Evolutionary conservation across 64 coral and sea anemone genomes (phyloP).

Genomic region (Actinia equina): DNA sequence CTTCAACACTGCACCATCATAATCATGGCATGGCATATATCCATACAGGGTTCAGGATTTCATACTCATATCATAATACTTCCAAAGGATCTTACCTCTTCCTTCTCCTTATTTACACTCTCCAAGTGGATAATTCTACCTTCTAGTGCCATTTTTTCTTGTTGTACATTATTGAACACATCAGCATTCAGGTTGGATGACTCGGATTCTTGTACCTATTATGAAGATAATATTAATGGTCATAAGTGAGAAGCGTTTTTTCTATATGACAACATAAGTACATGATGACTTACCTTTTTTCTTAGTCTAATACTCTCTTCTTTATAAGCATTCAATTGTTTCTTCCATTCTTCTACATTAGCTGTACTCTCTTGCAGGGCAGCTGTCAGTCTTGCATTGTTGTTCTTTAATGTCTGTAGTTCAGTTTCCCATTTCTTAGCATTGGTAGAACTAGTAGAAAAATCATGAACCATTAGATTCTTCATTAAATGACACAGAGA

Average conservation of each 20-base stretch:
- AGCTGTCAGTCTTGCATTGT: constrained; percentile 92
- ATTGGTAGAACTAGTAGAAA: constrained; percentile 77
- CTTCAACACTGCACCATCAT: not conserved
- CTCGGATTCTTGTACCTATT: constrained; percentile 74
- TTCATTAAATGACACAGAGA: too few relatives aligned
- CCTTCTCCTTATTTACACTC: constrained; percentile 63
- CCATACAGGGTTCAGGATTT: too few relatives aligned
- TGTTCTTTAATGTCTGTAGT: constrained; percentile 92
- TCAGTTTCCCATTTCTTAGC: constrained; percentile 99
- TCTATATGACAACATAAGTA: not conserved
- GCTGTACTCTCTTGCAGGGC: constrained; percentile 96
- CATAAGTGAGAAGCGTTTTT: too few relatives aligned
- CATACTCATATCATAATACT: too few relatives aligned
- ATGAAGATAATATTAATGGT: not conserved
- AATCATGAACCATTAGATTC: not conserved
- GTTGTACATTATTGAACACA: constrained; percentile 51
- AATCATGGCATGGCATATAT: too few relatives aligned
- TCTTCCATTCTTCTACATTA: constrained; percentile 99
- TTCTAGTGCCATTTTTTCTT: constrained; percentile 76
- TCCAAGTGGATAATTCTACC: constrained; percentile 68
- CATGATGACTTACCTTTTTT: constrained; percentile 52
- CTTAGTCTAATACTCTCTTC: constrained; percentile 89
- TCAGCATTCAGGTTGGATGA: constrained; percentile 35
- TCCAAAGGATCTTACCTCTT: constrained; percentile 42
- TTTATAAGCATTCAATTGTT: constrained; percentile 93